Evolutionary conservation across 1,140 invertebrate genomes (phyloP).

Genomic region (Drosophila chauvacae): DNA sequence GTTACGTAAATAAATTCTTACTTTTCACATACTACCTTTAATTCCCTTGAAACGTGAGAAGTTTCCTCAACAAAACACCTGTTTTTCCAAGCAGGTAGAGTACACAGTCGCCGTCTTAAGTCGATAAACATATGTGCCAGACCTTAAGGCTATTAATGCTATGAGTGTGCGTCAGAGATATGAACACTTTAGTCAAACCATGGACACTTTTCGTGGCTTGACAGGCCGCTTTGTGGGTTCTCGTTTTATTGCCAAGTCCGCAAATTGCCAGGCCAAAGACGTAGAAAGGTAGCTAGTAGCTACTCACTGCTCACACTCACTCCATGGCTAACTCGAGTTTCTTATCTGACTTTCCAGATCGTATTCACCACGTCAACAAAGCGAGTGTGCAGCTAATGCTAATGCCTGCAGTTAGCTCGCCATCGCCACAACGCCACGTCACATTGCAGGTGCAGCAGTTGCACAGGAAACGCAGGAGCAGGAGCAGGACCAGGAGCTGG

Average conservation of each 20-base stretch:
- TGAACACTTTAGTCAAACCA: conserved; percentile 74
- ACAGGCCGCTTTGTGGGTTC: conserved; percentile 59
- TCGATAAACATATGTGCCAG: not conserved
- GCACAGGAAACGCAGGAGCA: conserved; percentile 69
- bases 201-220: conserved; percentile 62
- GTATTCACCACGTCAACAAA: conserved; percentile 57
- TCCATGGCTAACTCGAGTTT: conserved; percentile 28
- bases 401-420: conserved; percentile 53
- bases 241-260: conserved; percentile 52
- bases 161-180: conserved; percentile 52
- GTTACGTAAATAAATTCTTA: not conserved
- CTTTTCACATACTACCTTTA: not conserved
- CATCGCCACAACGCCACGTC: conserved; percentile 33
- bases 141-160: conserved; percentile 36
- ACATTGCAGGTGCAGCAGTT: conserved; percentile 44
- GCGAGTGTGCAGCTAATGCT: conserved; percentile 73
- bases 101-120: conserved; percentile 1
- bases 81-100: conserved; percentile 6
- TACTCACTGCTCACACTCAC: not conserved
- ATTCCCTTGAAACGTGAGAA: not conserved
- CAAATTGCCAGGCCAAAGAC: conserved; percentile 53
- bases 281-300: conserved; percentile 39
- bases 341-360: conserved; percentile 76
- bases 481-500: conserved; percentile 15
- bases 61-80: not conserved